Conservation (phyloP, 2,888 invertebrate genomes). For the Tetranychus piercei region DNA sequence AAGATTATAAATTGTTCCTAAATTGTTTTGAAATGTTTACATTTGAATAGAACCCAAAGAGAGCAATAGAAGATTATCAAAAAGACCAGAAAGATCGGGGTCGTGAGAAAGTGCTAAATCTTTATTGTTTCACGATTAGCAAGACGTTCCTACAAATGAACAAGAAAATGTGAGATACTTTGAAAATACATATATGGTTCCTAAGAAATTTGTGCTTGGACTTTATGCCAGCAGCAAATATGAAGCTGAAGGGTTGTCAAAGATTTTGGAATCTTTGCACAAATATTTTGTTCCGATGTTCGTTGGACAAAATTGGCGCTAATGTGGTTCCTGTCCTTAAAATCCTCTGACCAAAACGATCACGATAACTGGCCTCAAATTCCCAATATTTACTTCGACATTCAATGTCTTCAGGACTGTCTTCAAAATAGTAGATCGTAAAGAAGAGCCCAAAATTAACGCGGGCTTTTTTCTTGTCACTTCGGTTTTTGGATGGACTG, state of each 20-base stretch:
- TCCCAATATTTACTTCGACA: conserved; percentile 8
- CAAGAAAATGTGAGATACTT: conserved; percentile 37
- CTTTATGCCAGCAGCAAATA: conserved; percentile 45
- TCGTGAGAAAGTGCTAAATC: conserved; percentile 24
- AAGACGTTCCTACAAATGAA: too few relatives aligned
- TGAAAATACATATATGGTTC: conserved; percentile 30
- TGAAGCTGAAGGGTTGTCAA: conserved; percentile 43
- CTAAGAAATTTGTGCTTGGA: conserved; percentile 39
- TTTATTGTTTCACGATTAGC: too few relatives aligned
- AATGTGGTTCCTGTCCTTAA: neutral
- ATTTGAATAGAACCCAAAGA: too few relatives aligned
- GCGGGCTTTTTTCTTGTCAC: neutral
- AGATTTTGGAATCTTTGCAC: neutral
- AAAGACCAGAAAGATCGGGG: too few relatives aligned
- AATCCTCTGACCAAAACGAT: neutral
- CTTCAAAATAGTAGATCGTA: neutral
- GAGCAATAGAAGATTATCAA: too few relatives aligned
- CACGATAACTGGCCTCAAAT: neutral
- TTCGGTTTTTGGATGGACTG: neutral
- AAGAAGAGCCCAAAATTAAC: neutral
- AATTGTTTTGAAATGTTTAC: too few relatives aligned
- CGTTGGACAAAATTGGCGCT: neutral
- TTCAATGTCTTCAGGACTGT: neutral
- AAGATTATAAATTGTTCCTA: too few relatives aligned
- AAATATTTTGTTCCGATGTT: neutral